A percentile compares a stretch with the other conserved stretches of the same genome.
phyloP scores from a whole-genome alignment of 2,888 invertebrate species.

The Argyra leucocephala region DNA sequence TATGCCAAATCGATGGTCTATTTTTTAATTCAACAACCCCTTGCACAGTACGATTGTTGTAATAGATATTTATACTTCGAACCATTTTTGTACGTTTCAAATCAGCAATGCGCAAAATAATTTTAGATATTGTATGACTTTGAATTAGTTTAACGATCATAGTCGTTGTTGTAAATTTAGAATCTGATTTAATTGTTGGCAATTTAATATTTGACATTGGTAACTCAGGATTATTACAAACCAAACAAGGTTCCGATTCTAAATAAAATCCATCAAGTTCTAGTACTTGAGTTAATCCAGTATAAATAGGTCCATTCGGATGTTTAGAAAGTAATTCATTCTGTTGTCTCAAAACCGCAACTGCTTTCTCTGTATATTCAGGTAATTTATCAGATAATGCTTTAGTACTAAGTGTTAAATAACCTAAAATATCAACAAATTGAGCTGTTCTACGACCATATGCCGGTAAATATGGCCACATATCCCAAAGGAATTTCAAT shows the following conservation, averaged over 20 bases:
- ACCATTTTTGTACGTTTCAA: slow-evolving; percentile 97
- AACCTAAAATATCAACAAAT: slow-evolving; percentile 92
- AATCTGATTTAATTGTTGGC: slow-evolving; percentile 88
- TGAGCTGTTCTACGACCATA: slow-evolving; percentile 92
- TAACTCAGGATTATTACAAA: slow-evolving; percentile 95
- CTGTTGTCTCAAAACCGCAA: slow-evolving; percentile 75
- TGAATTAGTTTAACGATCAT: slow-evolving; percentile 94
- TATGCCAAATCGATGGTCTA: slow-evolving; percentile 93
- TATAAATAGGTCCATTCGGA: slow-evolving; percentile 88
- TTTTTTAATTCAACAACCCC: slow-evolving; percentile 96
- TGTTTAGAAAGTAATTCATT: slow-evolving; percentile 81
- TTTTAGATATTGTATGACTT: slow-evolving; percentile 90
- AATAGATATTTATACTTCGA: slow-evolving; percentile 88
- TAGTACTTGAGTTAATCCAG: slow-evolving; percentile 83
- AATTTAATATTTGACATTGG: slow-evolving; percentile 84
- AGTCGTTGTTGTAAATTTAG: slow-evolving; percentile 94
- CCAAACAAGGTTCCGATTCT: slow-evolving; percentile 93
- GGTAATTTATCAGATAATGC: slow-evolving; percentile 55
- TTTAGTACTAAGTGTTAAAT: slow-evolving; percentile 79
- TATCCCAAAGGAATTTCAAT: slow-evolving; percentile 75
- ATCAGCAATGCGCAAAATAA: slow-evolving; percentile 86
- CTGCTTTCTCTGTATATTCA: slow-evolving; percentile 78
- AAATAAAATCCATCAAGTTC: slow-evolving; percentile 93
- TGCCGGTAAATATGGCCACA: slow-evolving; percentile 83
- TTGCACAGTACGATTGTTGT: slow-evolving; percentile 91